These are phyloP conservation scores for Parambassis ranga DNA, from an alignment of 2,797 vertebrate genomes.

Conservation along the genomic window DNA sequence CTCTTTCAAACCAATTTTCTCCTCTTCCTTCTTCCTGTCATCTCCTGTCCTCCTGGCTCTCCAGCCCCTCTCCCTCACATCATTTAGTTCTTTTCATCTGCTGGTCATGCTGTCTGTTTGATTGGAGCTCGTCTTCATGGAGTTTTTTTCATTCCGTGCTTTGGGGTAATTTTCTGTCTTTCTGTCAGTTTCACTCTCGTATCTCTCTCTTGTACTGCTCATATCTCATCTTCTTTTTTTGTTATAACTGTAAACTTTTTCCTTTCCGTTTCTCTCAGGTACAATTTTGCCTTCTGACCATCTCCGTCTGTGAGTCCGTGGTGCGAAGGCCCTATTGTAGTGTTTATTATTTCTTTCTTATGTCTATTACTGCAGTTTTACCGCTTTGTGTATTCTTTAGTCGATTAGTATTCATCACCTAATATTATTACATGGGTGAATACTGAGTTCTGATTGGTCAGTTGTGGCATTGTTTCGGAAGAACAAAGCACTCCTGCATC, in stretches of 20 bases:
- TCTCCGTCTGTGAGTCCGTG: too few species aligned
- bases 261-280: not conserved
- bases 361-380: not conserved
- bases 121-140: constrained; percentile 13
- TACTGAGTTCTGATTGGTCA: too few species aligned
- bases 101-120: constrained; percentile 29
- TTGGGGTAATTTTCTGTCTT: constrained; percentile 23
- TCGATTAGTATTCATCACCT: not conserved
- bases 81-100: constrained; percentile 36
- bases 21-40: constrained; percentile 17
- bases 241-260: not conserved
- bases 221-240: not conserved
- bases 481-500: too few species aligned
- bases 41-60: not conserved
- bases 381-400: not conserved
- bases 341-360: too few species aligned
- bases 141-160: constrained; percentile 28
- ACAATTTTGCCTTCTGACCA: too few species aligned
- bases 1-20: constrained; percentile 25
- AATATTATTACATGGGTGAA: too few species aligned
- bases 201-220: not conserved
- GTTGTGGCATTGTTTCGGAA: too few species aligned
- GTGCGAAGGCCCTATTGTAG: too few species aligned
- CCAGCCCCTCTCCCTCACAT: constrained; percentile 1
- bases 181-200: constrained; percentile 12